Evolutionary conservation across 1,140 invertebrate genomes (phyloP).

Genomic region (Goniozus legneri): DNA sequence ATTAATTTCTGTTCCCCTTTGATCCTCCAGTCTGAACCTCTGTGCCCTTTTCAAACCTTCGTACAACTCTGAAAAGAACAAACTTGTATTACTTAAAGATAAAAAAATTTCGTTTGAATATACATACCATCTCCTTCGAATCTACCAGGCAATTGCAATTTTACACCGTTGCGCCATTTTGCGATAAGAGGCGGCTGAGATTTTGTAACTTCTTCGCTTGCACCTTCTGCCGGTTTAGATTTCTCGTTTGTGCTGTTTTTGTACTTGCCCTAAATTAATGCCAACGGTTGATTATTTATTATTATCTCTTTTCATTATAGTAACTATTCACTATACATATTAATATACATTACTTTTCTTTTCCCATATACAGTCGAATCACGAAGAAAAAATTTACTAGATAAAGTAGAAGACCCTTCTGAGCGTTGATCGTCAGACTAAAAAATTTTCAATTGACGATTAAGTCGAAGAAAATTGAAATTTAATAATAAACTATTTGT

Average conservation of each 20-base stretch:
- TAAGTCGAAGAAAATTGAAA: conserved; percentile 20
- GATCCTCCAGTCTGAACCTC: conserved; percentile 72
- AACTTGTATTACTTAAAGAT: conserved; percentile 6
- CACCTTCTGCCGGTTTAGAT: conserved; percentile 38
- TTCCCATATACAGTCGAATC: conserved; percentile 58
- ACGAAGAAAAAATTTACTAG: conserved; percentile 65
- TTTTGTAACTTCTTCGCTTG: conserved; percentile 36
- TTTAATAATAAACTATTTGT: too few relatives aligned
- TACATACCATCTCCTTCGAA: conserved; percentile 67
- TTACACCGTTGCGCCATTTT: conserved; percentile 68
- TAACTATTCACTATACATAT: too few relatives aligned
- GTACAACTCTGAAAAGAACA: conserved; percentile 58
- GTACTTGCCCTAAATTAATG: conserved; percentile 35
- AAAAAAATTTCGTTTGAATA: background rate
- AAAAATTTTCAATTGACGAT: too few relatives aligned
- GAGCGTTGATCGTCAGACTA: conserved; percentile 73
- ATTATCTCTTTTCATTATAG: too few relatives aligned
- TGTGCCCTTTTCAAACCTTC: conserved; percentile 76
- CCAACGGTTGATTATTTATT: background rate
- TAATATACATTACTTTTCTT: conserved; percentile 36
- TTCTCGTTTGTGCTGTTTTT: conserved; percentile 44
- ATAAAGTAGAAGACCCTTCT: conserved; percentile 67
- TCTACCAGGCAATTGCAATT: conserved; percentile 61
- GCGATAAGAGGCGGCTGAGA: conserved; percentile 62
- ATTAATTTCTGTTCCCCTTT: conserved; percentile 77